phyloP scores from a whole-genome alignment of 2,113 vertebrate genomes.

The Motacilla alba region DNA sequence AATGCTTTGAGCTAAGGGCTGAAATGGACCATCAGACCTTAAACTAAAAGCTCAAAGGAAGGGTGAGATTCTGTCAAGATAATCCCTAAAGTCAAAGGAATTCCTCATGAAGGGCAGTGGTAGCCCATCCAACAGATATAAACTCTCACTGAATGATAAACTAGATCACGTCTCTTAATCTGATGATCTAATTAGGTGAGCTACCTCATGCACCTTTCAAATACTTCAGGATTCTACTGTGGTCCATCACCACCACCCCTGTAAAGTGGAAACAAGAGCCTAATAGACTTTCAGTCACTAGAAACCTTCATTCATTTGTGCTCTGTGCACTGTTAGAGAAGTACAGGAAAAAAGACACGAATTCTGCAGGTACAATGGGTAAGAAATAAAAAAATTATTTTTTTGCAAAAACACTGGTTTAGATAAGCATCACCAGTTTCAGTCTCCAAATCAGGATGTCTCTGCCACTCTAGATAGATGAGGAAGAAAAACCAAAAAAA shows the following conservation, averaged over 20 bases:
- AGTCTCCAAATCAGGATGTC: background rate
- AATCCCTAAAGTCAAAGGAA: background rate
- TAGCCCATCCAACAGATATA: background rate
- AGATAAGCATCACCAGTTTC: background rate
- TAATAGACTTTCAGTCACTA: background rate
- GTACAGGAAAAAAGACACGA: background rate
- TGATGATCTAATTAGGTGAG: background rate
- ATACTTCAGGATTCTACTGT: background rate
- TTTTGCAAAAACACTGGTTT: background rate
- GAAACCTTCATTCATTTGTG: background rate
- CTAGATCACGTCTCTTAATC: background rate
- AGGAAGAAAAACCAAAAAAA: rapidly evolving
- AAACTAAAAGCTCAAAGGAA: background rate
- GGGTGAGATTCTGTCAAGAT: background rate
- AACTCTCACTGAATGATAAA: background rate
- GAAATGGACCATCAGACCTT: background rate
- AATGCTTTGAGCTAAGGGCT: background rate
- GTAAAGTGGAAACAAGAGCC: background rate
- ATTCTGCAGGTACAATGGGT: background rate
- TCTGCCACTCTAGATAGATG: background rate
- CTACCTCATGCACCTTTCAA: background rate
- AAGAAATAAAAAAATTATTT: background rate
- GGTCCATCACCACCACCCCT: background rate
- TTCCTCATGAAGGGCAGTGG: background rate
- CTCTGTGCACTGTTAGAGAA: background rate